These are phyloP conservation scores for Cheirogaleus medius DNA, from an alignment of 2,113 vertebrate genomes.

Conservation along the genomic window DNA sequence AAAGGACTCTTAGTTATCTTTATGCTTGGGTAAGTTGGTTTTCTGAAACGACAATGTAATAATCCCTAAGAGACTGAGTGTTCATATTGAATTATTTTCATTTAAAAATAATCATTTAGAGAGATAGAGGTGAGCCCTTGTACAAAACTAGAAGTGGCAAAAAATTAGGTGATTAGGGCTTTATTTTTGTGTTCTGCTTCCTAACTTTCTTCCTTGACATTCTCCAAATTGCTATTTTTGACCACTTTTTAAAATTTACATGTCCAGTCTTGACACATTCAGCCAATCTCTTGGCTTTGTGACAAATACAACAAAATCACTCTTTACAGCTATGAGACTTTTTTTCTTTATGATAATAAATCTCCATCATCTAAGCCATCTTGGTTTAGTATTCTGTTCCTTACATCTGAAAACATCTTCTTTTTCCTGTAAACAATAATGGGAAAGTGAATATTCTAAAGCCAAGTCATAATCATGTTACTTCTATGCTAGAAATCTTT, in stretches of 20 bases:
- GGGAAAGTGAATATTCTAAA: not conserved
- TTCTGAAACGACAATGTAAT: slow-evolving; percentile 48
- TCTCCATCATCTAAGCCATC: not conserved
- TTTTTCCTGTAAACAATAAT: not conserved
- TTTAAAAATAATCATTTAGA: slow-evolving; percentile 22
- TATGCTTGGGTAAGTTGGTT: not conserved
- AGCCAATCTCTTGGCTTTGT: not conserved
- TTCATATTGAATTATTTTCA: slow-evolving; percentile 15
- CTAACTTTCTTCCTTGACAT: not conserved
- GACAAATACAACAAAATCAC: not conserved
- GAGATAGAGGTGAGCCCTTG: not conserved
- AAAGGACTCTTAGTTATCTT: slow-evolving; percentile 26
- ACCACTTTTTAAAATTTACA: not conserved
- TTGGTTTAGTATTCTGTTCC: slow-evolving; percentile 16
- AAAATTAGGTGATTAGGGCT: not conserved
- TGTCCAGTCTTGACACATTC: not conserved
- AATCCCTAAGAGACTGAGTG: not conserved
- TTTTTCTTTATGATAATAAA: not conserved
- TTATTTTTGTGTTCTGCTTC: not conserved
- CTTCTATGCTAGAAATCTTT: not conserved
- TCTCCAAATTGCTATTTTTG: not conserved
- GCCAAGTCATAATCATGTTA: not conserved
- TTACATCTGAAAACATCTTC: not conserved
- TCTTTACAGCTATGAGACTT: not conserved
- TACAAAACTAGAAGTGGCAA: not conserved